phyloP scores from a whole-genome alignment of 2,888 invertebrate genomes.

The Agrotis exclamationis region DNA sequence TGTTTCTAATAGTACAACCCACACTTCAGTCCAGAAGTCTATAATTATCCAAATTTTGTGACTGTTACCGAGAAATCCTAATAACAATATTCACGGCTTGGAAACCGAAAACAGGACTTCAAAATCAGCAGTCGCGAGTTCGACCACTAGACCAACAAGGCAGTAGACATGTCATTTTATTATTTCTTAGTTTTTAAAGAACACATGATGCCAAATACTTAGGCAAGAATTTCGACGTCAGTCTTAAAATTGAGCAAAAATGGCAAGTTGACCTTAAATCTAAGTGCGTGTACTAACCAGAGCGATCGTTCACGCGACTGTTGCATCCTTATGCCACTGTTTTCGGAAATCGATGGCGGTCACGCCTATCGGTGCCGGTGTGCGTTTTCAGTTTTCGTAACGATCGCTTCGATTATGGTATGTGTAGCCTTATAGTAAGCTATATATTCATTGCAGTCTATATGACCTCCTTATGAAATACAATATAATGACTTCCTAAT shows the following conservation, averaged over 20 bases:
- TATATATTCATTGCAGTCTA: constrained; percentile 27
- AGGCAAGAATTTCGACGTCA: constrained; percentile 9
- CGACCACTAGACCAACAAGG: background rate
- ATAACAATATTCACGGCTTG: too few species aligned
- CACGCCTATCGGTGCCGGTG: too few species aligned
- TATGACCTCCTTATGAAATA: background rate
- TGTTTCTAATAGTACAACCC: background rate
- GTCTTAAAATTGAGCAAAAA: constrained; percentile 17
- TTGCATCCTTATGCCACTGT: background rate
- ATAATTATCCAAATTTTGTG: too few species aligned
- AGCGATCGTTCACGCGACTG: background rate
- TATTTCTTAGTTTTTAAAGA: background rate
- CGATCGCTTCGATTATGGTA: background rate
- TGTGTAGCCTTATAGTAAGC: too few species aligned
- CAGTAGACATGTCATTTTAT: background rate
- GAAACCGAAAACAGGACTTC: background rate
- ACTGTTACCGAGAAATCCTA: background rate
- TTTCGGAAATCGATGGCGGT: background rate
- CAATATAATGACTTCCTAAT: background rate
- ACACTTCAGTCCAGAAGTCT: too few species aligned
- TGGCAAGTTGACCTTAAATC: background rate
- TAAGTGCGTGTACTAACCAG: background rate
- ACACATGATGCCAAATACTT: too few species aligned
- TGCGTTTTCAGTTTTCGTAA: too few species aligned
- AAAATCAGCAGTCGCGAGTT: background rate